phyloP scores from a whole-genome alignment of 2,888 invertebrate genomes.

The Diaperis boleti region DNA sequence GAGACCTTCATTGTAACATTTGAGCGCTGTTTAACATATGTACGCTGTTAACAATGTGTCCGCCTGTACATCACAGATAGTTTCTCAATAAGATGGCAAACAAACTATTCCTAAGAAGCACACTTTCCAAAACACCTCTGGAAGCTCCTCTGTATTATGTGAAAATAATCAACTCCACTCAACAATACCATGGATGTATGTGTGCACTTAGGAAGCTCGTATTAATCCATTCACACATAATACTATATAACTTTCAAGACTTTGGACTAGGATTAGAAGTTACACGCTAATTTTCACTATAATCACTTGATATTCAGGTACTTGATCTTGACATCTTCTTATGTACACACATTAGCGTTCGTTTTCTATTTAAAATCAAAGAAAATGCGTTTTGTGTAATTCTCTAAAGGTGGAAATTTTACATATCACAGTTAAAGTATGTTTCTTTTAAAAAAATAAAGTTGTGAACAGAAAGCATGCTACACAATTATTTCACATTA shows the following conservation, averaged over 20 bases:
- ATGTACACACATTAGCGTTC: constrained; percentile 35
- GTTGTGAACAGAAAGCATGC: constrained; percentile 29
- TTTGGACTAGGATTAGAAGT: constrained; percentile 53
- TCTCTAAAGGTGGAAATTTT: background rate
- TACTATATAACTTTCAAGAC: constrained; percentile 48
- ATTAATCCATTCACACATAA: constrained; percentile 44
- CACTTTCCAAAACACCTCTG: constrained; percentile 13
- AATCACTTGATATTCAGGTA: constrained; percentile 54
- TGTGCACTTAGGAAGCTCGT: constrained; percentile 24
- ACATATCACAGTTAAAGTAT: constrained; percentile 41
- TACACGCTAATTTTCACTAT: constrained; percentile 52
- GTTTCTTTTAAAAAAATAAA: constrained; percentile 9
- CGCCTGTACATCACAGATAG: constrained; percentile 61
- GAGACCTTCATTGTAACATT: constrained; percentile 64
- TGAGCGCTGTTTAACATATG: constrained; percentile 67
- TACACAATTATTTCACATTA: constrained; percentile 28
- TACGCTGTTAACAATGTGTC: constrained; percentile 66
- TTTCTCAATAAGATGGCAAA: constrained; percentile 56
- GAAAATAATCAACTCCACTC: constrained; percentile 2
- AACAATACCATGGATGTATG: constrained; percentile 5
- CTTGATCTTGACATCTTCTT: constrained; percentile 49
- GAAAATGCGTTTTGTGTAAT: constrained; percentile 21
- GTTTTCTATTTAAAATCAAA: constrained; percentile 30
- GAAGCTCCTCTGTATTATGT: constrained; percentile 23
- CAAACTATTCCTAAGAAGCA: constrained; percentile 29